Evolutionary conservation across 2,113 vertebrate species (phyloP), one percentile per base, ranked within the genome.

Genomic region (Vanacampus margaritifer): DNA sequence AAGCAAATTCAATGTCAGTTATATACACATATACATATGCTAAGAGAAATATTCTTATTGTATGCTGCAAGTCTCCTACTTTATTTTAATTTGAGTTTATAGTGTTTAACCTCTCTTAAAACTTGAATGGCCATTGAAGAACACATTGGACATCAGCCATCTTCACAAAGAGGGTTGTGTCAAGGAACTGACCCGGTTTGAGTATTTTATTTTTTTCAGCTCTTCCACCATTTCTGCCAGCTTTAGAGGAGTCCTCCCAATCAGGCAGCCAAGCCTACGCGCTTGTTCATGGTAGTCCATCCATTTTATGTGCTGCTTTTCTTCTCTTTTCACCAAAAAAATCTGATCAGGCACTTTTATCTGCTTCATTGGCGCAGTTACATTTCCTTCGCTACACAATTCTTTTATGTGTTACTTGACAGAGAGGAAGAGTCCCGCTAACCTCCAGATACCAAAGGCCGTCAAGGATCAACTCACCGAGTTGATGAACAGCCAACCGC

Each of bases 381-480:
- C 10, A 0, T 9, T 58, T 68, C 39, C 21, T 64, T 11, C 10
- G 7, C 1, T 48, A 9, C 53, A 9, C 17, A 10, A 10, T 7
- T 50, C 9, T 10, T 7, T 11, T 54, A 10, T 13, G 16, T 13
- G 5, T 43, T 67, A 14, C 19, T 68, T 0, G 71, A 57, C 76
- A 97, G 95, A 93, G 73, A 89, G 84, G 65, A 92, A 86, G 65
- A 84, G 83, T 32, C 67, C 80, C 0, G 58, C 73, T 0, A 90
- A 92, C 73, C 84, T 90, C 6, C 91, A 93, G 46, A 86, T 98
- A 73, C 89, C 87, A 1, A 69, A 78, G 0, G 87, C 73, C 0
- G 87, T 98, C 56, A 90, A 84, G 75, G 88, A 93, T 64, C 85
- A 84, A n/a, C 94, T 96, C 75, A 82, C 45, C 62, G 89, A 80